Evolutionary conservation across 2,797 vertebrate species (phyloP).

Genomic region (Poliocrania exsul): DNA sequence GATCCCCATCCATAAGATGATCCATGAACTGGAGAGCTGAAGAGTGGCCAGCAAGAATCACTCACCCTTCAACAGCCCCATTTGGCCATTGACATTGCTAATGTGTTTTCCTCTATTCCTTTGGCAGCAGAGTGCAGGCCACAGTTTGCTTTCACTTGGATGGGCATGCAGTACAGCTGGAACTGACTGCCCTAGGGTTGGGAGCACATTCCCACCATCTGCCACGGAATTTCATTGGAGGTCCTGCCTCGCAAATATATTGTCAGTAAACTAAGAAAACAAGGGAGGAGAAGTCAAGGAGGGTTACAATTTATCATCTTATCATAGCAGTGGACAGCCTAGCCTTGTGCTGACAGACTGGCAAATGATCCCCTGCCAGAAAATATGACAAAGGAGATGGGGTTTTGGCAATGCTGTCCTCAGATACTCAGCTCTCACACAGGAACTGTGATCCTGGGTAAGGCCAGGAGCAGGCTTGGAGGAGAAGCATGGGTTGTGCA

Average conservation of each 20-base stretch:
- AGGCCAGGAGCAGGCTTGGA: neutral
- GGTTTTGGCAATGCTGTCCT: neutral
- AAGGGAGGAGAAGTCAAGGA: neutral
- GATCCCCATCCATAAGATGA: neutral
- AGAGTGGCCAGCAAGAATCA: neutral
- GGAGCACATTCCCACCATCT: neutral
- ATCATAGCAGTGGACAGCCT: neutral
- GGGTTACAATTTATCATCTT: neutral
- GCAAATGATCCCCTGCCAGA: neutral
- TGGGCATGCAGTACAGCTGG: no score
- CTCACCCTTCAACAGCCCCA: neutral
- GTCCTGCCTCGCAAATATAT: neutral
- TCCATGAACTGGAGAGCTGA: neutral
- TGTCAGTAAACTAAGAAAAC: neutral
- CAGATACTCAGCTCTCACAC: rapidly evolving
- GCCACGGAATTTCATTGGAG: neutral
- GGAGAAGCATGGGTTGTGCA: neutral
- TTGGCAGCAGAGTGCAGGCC: neutral
- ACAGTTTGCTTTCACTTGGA: neutral
- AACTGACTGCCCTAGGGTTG: neutral
- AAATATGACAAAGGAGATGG: neutral
- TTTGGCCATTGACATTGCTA: neutral
- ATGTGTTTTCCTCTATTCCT: neutral
- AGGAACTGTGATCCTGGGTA: neutral
- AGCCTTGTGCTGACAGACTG: neutral